These are phyloP conservation scores for Aplysina aerophoba DNA, from an alignment of 37 sponge, comb jelly and placozoan species.

Conservation along the genomic window DNA sequence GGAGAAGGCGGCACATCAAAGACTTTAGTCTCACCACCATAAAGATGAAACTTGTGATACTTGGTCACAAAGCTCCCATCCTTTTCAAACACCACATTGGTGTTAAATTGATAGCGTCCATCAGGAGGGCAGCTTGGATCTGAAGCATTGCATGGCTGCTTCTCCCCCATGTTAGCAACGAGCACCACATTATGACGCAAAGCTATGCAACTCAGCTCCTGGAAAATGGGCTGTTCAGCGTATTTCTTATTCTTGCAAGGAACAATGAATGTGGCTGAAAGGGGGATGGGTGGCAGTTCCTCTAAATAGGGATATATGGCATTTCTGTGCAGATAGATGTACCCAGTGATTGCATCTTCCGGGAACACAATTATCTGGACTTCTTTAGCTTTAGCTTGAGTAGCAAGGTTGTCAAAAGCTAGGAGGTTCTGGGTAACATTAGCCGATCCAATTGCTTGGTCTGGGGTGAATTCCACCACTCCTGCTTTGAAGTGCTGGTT, in stretches of 20 bases:
- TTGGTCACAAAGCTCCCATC: conserved; percentile 64
- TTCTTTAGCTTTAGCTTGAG: no score
- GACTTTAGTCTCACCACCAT: conserved; percentile 6
- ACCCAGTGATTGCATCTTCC: conserved; percentile 62
- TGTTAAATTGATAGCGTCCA: conserved; percentile 63
- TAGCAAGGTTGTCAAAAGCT: no score
- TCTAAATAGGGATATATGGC: conserved; percentile 39
- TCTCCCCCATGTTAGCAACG: conserved; percentile 60
- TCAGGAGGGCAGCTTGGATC: conserved; percentile 47
- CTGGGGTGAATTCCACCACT: no score
- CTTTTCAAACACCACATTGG: conserved; percentile 63
- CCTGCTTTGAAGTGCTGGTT: no score
- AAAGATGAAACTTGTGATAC: conserved; percentile 73
- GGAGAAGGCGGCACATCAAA: conserved; percentile 16
- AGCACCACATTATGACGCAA: conserved; percentile 6
- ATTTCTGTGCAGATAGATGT: neutral
- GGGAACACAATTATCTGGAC: conserved; percentile 67
- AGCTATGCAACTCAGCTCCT: conserved; percentile 59
- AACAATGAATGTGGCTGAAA: neutral
- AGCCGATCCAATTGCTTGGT: no score
- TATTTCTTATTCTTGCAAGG: conserved; percentile 38
- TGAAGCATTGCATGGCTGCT: conserved; percentile 26
- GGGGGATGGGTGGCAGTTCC: conserved; percentile 38
- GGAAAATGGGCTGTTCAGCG: conserved; percentile 27
- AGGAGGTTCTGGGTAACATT: no score